These are phyloP conservation scores for Trichoplax adhaerens DNA, from an alignment of 37 sponge, comb jelly and placozoan species.

Conservation along the genomic window DNA sequence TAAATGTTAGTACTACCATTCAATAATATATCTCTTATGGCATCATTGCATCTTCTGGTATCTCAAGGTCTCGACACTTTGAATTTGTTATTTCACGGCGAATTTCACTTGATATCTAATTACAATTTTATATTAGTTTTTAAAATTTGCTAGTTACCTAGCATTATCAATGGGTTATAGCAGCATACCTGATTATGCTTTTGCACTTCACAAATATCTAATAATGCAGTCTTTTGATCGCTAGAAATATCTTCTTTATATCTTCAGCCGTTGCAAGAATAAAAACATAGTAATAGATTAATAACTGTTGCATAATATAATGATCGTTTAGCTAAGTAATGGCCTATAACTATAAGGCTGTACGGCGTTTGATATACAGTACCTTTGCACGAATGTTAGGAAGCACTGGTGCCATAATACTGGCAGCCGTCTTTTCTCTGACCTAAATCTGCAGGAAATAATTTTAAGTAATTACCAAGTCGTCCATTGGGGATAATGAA, in stretches of 20 bases:
- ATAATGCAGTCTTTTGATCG: slow-evolving; percentile 79
- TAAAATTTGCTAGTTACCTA: background rate
- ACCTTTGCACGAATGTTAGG: slow-evolving; percentile 65
- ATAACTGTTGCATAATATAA: no score
- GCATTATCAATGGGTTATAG: background rate
- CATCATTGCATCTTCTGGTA: no score
- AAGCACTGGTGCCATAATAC: slow-evolving; percentile 94
- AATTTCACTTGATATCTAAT: slow-evolving; percentile 49
- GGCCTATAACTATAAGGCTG: no score
- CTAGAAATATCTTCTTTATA: slow-evolving; percentile 87
- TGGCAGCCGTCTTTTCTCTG: slow-evolving; percentile 54
- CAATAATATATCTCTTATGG: no score
- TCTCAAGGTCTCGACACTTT: slow-evolving; percentile 49
- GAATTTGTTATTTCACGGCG: slow-evolving; percentile 64
- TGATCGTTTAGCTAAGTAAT: no score
- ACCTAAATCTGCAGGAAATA: slow-evolving; percentile 22
- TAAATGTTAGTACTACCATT: no score
- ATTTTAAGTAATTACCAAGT: background rate
- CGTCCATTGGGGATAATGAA: background rate
- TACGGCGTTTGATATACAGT: no score
- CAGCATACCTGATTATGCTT: slow-evolving; percentile 18
- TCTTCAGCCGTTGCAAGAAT: background rate
- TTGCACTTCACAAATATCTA: slow-evolving; percentile 38
- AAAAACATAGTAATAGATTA: no score
- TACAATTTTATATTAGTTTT: background rate